Base-by-base conservation (phyloP, 2,113 vertebrate species). In the Sylvia atricapilla region DNA sequence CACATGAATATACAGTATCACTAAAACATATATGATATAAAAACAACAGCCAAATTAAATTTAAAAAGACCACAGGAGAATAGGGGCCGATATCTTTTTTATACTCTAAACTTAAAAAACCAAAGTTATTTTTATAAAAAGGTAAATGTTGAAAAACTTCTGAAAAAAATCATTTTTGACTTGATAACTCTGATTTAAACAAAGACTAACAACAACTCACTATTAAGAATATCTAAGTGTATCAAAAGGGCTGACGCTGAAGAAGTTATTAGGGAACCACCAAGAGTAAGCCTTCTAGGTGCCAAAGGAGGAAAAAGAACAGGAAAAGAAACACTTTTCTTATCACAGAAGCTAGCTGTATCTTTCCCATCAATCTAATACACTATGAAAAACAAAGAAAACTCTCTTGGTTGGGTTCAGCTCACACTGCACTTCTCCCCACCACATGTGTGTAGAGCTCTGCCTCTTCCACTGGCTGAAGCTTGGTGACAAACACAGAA, bases 361-460 rank as follows among this genome's bases (percentile, higher is more conserved):
- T 22, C 31, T 85, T 73, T 67, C 4, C 41, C 55, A 77, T 66
- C 76, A 52, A 55, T 15, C 37, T 56, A 46, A 66, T 3, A 44
- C 15, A 53, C 24, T 41, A 33, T 1, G 8, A 82, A 22, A 84
- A 89, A 82, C 11, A 72, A 76, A 69, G 43, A 55, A 74, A 59
- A 66, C 28, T n/a, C 19, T 49, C 64, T n/a, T 67, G 47, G 9
- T 2, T 74, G 56, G 13, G 35, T 70, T 93, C 74, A 74, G 41
- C 19, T 79, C 50, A 31, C 0, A 0, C 37, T 83, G 22, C 23
- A 18, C n/a, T 39, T 10, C 10, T 39, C n/a, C 41, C 27, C 27
- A 33, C 3, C 20, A 52, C 1, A 1, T 0, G 3, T 12, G 19
- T 9, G 6, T 3, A n/a, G 5, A 77, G 31, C 20, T 80, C 39